phyloP scores from a whole-genome alignment of 2,113 vertebrate genomes.

The Cochlearius cochlearius region DNA sequence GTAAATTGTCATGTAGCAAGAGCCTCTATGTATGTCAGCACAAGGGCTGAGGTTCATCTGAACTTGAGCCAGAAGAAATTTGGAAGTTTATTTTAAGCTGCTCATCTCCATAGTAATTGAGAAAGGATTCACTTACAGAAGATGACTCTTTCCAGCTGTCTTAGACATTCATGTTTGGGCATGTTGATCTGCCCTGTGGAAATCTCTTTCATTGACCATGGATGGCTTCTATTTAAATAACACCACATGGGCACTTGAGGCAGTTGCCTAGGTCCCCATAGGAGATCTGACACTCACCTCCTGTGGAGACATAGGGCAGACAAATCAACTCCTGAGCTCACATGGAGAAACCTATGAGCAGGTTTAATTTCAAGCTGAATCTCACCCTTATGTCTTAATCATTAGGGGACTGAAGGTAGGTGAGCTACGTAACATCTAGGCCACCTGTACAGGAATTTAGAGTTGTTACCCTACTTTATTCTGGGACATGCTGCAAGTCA shows the following conservation, averaged over 20 bases:
- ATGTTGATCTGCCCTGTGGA: not conserved
- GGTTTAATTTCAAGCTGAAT: not conserved
- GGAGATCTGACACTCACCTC: not conserved
- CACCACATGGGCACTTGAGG: not conserved
- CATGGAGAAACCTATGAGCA: not conserved
- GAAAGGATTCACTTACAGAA: not conserved
- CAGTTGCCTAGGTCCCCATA: not conserved
- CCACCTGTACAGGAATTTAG: not conserved
- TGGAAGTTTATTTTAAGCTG: not conserved
- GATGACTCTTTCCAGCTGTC: not conserved
- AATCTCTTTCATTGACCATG: not conserved
- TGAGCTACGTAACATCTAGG: accelerated
- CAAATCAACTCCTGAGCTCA: accelerated
- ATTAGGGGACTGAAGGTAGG: not conserved
- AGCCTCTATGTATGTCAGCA: not conserved
- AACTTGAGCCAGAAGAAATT: not conserved
- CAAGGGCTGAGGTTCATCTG: not conserved
- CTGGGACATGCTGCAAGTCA: not conserved
- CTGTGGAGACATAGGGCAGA: not conserved
- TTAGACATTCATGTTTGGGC: not conserved
- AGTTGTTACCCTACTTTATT: not conserved
- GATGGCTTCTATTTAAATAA: not conserved
- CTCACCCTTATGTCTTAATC: not conserved
- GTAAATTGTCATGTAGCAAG: not conserved
- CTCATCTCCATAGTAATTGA: not conserved